Evolutionary conservation across 2,113 vertebrate genomes (phyloP).

Genomic region (Dryoscopus gambensis): DNA sequence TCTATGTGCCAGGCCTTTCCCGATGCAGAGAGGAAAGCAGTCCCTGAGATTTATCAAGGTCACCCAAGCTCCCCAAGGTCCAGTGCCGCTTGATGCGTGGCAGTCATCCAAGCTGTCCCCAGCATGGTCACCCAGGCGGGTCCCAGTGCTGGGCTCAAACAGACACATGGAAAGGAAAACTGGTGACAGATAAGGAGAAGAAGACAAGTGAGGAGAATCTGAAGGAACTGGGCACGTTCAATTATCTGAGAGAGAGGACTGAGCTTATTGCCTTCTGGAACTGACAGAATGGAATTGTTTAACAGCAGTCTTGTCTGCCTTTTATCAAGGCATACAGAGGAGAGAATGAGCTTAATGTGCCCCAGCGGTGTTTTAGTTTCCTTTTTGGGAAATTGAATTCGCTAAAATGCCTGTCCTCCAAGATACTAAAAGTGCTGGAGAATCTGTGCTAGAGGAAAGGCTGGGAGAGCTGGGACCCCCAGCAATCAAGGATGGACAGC

Average conservation of each 20-base stretch:
- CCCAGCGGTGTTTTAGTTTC: background rate
- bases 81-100: background rate
- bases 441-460: background rate
- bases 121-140: too few relatives aligned
- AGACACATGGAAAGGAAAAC: background rate
- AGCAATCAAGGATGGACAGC: background rate
- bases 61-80: background rate
- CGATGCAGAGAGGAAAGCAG: background rate
- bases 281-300: background rate
- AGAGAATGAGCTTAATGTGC: background rate
- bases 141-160: background rate
- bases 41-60: background rate
- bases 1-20: background rate
- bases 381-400: background rate
- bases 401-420: rapidly evolving
- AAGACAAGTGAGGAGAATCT: background rate
- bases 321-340: background rate
- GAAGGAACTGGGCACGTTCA: rapidly evolving
- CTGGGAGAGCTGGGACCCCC: background rate
- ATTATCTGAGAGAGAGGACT: background rate
- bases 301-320: background rate
- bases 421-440: background rate
- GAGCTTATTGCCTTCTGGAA: background rate
- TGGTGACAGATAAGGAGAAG: background rate
- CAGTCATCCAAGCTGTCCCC: rapidly evolving